Conservation (phyloP, 2,797 vertebrate genomes). For the Neoniphon sammara region DNA sequence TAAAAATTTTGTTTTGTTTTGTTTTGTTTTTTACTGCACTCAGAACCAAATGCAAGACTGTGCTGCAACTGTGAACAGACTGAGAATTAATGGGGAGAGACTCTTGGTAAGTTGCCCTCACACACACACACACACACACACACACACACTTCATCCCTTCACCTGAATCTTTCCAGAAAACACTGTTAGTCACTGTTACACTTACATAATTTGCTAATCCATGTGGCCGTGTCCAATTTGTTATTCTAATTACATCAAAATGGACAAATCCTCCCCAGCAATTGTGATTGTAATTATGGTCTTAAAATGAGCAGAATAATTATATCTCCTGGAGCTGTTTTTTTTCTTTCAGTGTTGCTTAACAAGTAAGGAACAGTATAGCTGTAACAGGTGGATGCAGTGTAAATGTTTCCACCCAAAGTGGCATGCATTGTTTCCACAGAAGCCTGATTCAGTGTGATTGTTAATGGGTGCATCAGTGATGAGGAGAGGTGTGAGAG, state of each 20-base stretch:
- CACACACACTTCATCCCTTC: background rate
- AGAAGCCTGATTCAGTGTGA: no score
- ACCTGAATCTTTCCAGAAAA: constrained; percentile 22
- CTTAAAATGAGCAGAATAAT: constrained; percentile 48
- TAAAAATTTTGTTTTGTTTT: background rate
- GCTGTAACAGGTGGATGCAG: no score
- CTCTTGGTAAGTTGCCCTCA: constrained; percentile 84
- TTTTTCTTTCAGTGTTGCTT: constrained; percentile 7
- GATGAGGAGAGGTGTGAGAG: no score
- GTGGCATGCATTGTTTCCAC: no score
- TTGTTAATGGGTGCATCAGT: no score
- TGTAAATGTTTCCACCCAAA: no score
- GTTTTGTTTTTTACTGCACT: constrained; percentile 32
- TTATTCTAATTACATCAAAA: constrained; percentile 51
- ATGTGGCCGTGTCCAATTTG: constrained; percentile 26
- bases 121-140: background rate
- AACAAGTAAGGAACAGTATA: background rate
- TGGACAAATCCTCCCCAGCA: constrained; percentile 45
- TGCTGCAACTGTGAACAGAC: constrained; percentile 74
- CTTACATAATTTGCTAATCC: constrained; percentile 31
- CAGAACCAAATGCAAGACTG: constrained; percentile 87
- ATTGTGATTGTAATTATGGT: constrained; percentile 32
- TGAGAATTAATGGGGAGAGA: constrained; percentile 81
- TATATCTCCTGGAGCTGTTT: constrained; percentile 33
- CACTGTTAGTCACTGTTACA: background rate